Evolutionary conservation across 2,888 invertebrate genomes (phyloP).

Genomic region (Hydrotaea cyrtoneurina): DNA sequence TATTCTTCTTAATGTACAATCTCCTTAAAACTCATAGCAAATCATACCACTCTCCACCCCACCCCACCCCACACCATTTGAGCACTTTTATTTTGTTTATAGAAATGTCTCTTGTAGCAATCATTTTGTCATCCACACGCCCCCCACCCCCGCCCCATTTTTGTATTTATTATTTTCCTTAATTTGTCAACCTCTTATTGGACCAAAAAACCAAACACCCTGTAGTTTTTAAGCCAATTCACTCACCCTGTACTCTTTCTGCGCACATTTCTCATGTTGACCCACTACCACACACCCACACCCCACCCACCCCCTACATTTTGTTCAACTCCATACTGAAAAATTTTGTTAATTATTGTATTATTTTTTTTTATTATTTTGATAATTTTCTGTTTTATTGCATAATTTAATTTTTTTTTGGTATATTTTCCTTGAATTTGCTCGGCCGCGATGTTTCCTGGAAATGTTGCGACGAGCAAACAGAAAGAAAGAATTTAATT

Average conservation of each 20-base stretch:
- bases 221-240: conserved; percentile 81
- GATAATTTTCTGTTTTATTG: conserved; percentile 70
- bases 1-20: conserved; percentile 67
- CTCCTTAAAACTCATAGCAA: conserved; percentile 49
- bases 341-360: conserved; percentile 60
- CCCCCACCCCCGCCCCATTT: too few relatives aligned
- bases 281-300: background rate
- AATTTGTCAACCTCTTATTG: conserved; percentile 78
- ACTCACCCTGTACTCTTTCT: conserved; percentile 19
- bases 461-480: conserved; percentile 19
- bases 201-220: conserved; percentile 83
- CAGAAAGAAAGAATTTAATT: conserved; percentile 56
- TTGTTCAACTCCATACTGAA: conserved; percentile 5
- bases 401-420: conserved; percentile 53
- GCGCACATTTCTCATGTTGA: conserved; percentile 3
- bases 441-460: conserved; percentile 13
- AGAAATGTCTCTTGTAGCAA: background rate
- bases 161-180: conserved; percentile 60
- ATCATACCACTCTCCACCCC: conserved; percentile 38
- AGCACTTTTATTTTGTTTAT: conserved; percentile 60
- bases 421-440: conserved; percentile 41
- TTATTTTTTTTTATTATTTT: conserved; percentile 68
- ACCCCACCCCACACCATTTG: conserved; percentile 41
- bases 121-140: conserved; percentile 10
- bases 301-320: background rate